Evolutionary conservation across 2,113 vertebrate species (phyloP), one percentile per base, ranked within the genome.

Genomic region (Numida meleagris): DNA sequence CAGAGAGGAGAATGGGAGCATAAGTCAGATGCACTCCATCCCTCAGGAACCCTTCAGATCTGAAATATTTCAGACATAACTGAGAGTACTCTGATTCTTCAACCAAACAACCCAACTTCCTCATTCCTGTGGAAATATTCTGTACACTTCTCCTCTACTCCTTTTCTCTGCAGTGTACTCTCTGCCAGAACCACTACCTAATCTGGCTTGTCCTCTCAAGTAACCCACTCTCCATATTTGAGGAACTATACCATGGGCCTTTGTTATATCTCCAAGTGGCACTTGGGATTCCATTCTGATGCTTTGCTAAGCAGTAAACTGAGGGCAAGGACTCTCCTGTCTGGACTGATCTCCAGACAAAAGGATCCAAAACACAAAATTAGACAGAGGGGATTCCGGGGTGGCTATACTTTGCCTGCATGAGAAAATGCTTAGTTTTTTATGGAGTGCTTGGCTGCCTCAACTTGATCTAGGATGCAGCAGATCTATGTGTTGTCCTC

Each of bases 221-320:
- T 77, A 86, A 55, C 25, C 50, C 55, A 67, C 19, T 96, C 46
- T 31, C 12, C 71, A 0, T 92, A 36, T 94, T 92, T 94, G 57
- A 93, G 82, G 72, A 88, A 34, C 33, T 62, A 23, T 65, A 55
- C 50, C 2, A 1, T 3, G 53, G 63, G 65, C 29, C 34, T 88
- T 74, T 90, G 68, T 83, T 53, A 2, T 86, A 92, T 73, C 91
- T 96, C 77, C 53, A 82, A 93, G 92, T 92, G 90, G 89, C 40
- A 90, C 94, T 96, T 75, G 14, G 10, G 95, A 90, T 96, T 96
- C 92, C 88, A 61, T 38, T 65, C 48, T 75, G 73, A 81, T 63
- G 46, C 72, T 86, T 81, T 63, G 43, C 66, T 68, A 48, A 84
- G 66, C 63, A 72, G 57, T 62, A 84, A 48, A 83, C 9, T 8